Evolutionary conservation across 2,113 vertebrate genomes (phyloP), one percentile per base, ranked within the genome.

Genomic region (Turnix velox): DNA sequence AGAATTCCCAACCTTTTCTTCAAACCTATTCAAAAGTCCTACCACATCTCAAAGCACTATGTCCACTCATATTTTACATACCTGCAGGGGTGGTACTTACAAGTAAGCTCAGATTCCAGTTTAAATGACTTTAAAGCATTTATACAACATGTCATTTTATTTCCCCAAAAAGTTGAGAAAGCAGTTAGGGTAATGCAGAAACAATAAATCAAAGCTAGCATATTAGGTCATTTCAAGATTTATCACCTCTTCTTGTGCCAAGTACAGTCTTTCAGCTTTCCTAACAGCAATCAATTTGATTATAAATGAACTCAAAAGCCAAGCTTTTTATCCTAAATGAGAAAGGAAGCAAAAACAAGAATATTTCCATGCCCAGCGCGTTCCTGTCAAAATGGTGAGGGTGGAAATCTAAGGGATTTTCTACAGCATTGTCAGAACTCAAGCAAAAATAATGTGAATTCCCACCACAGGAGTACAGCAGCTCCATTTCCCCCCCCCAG

Each of bases 361-460:
- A 30, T 5, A 6, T 23, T 88, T 93, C 58, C 7, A 1, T 13
- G 33, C 66, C 16, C 51, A 57, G 18, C 15, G 33, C 68, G 54
- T 27, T 95, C 42, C 66, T 72, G 63, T 87, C 85, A 87, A 88
- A 72, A 82, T 2, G 7, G 28, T 40, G 79, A 12, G 27, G 58
- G 69, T 51, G 51, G 59, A 95, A 51, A 95, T 69, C 48, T 35
- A 39, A 59, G 31, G 77, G 24, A 33, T 20, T 92, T 88, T 88
- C 82, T 87, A 73, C 55, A 54, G 74, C 22, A 22, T 16, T 90
- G 48, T 63, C 42, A 81, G 73, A 88, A 84, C 39, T 75, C 43
- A 85, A 46, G 72, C 73, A 92, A 96, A 97, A 94, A 74, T 88
- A 84, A 57, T 46, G 51, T 61, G 62, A 92, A 67, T 81, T 73